Conservation (phyloP, 2,113 vertebrate species). For the Athene cunicularia region DNA sequence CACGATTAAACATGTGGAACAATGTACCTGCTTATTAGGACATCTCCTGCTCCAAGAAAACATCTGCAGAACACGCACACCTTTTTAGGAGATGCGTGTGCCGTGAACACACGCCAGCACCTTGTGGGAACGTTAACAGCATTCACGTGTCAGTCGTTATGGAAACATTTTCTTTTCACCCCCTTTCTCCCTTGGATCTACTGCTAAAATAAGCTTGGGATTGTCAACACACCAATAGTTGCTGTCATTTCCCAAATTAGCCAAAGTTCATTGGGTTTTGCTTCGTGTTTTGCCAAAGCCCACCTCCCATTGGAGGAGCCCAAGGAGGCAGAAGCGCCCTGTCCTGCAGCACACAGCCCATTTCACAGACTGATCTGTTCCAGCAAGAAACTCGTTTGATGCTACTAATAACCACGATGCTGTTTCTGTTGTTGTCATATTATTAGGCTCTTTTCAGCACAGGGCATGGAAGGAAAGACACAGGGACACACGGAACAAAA, state of each 20-base stretch:
- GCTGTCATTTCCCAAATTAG: not conserved
- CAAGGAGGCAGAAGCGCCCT: not conserved
- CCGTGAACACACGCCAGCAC: not conserved
- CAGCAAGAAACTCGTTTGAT: not conserved
- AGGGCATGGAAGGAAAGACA: not conserved
- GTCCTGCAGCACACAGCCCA: not conserved
- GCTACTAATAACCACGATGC: not conserved
- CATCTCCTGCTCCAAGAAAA: not conserved
- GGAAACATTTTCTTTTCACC: slow-evolving; percentile 10
- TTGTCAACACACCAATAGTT: not conserved
- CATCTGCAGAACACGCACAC: slow-evolving; percentile 39
- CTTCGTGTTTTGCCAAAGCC: not conserved
- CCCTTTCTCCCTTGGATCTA: not conserved
- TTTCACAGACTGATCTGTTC: not conserved
- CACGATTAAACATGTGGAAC: slow-evolving; percentile 45
- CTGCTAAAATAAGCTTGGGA: not conserved
- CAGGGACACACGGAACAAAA: not conserved
- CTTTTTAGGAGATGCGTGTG: not conserved
- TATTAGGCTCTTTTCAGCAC: not conserved
- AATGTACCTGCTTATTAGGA: slow-evolving; percentile 59
- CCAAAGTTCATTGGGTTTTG: not conserved
- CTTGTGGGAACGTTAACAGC: not conserved
- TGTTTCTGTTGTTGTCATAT: slow-evolving; percentile 10
- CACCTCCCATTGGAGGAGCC: not conserved
- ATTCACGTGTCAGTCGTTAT: slow-evolving; percentile 10